Conservation (phyloP, 2,113 vertebrate genomes). For the Edolisoma coerulescens region DNA sequence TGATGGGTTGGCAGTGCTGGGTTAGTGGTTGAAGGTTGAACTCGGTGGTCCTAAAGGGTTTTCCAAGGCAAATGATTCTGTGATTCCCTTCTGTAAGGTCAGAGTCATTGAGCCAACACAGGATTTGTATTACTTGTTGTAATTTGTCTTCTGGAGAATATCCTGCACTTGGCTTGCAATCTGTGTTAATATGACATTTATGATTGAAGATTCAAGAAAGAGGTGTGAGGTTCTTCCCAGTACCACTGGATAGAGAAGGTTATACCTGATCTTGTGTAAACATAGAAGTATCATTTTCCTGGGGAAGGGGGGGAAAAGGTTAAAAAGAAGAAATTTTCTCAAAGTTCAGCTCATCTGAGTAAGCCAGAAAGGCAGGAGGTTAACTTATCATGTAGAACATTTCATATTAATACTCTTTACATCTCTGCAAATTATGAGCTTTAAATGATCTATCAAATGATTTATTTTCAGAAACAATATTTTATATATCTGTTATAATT, state of each 20-base stretch:
- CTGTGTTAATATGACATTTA: background rate
- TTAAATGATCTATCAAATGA: background rate
- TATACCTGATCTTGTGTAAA: background rate
- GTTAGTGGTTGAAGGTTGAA: background rate
- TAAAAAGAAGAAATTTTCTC: background rate
- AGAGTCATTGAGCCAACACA: background rate
- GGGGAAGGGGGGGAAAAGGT: rapidly evolving
- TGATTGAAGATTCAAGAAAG: background rate
- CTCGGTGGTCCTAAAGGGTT: rapidly evolving
- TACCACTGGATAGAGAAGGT: background rate
- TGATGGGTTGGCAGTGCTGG: background rate
- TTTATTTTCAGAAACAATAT: background rate
- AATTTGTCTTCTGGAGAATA: background rate
- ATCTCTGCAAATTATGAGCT: background rate
- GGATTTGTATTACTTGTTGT: background rate
- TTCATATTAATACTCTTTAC: background rate
- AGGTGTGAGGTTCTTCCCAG: background rate
- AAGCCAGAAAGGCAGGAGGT: background rate
- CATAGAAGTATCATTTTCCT: background rate
- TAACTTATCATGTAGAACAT: background rate
- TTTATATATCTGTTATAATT: background rate
- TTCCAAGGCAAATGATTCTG: background rate
- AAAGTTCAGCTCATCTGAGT: background rate
- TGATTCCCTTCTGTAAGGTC: background rate
- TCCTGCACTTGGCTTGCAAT: background rate